A percentile compares a stretch with the other conserved stretches of the same genome.
phyloP scores from a whole-genome alignment of 2,113 vertebrate genomes.

The Lamprotornis superbus region DNA sequence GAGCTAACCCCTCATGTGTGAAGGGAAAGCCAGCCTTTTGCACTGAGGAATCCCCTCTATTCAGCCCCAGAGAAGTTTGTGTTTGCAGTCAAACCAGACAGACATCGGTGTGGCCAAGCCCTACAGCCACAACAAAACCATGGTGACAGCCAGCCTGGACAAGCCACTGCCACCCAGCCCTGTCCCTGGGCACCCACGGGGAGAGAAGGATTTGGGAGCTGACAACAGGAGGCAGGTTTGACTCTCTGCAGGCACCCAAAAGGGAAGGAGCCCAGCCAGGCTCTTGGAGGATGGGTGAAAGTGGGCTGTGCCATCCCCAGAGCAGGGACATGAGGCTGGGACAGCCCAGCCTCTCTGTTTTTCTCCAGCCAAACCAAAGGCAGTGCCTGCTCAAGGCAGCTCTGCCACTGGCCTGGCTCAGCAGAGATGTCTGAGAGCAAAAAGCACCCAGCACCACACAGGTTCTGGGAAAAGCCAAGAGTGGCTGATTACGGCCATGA shows the following conservation, averaged over 20 bases:
- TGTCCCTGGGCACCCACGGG: fast-evolving
- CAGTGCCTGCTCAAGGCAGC: fast-evolving
- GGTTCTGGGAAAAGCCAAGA: not conserved
- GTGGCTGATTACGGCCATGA: fast-evolving
- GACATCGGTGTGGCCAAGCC: not conserved
- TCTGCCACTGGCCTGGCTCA: not conserved
- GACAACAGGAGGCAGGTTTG: not conserved
- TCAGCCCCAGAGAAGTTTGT: not conserved
- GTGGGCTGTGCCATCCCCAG: fast-evolving
- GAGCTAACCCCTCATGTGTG: constrained; percentile 51
- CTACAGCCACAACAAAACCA: fast-evolving
- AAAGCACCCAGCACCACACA: not conserved
- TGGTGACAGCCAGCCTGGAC: not conserved
- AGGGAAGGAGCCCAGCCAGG: not conserved
- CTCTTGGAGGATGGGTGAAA: not conserved
- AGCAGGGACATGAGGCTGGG: not conserved
- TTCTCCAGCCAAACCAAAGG: not conserved
- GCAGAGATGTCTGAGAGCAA: not conserved
- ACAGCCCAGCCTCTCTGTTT: not conserved
- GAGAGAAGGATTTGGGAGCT: not conserved
- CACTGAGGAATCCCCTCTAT: not conserved
- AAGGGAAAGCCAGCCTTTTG: constrained; percentile 14
- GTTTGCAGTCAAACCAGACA: not conserved
- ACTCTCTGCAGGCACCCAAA: not conserved
- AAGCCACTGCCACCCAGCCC: not conserved